A percentile compares a stretch with the other conserved stretches of the same genome.
phyloP scores from a whole-genome alignment of 2,888 invertebrate species.

The Eucriotettix oculatus region DNA sequence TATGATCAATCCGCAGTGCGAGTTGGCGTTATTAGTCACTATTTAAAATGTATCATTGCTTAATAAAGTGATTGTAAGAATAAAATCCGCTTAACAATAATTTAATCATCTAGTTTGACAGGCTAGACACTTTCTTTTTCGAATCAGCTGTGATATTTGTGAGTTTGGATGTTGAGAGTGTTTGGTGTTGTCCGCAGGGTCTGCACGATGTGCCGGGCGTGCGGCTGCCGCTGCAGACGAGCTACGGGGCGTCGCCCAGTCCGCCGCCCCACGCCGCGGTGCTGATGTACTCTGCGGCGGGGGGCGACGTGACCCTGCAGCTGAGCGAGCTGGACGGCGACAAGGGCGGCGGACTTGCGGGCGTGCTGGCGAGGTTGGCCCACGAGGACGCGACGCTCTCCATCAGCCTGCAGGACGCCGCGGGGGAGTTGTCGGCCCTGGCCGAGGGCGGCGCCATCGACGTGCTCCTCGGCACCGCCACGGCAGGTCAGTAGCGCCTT shows the following conservation, averaged over 20 bases:
- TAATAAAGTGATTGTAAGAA: too few relatives aligned
- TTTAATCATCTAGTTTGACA: too few relatives aligned
- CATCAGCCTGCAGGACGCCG: conserved; percentile 28
- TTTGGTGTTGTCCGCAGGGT: conserved; percentile 13
- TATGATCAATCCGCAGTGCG: too few relatives aligned
- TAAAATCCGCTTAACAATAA: too few relatives aligned
- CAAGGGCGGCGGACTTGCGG: conserved; percentile 23
- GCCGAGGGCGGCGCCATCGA: conserved; percentile 12
- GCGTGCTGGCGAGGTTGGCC: conserved; percentile 28
- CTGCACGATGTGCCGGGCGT: conserved; percentile 17
- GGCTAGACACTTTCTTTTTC: too few relatives aligned
- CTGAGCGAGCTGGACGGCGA: conserved; percentile 30
- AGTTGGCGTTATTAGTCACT: too few relatives aligned
- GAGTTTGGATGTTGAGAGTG: too few relatives aligned
- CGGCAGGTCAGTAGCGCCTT: neutral
- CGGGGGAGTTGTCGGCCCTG: neutral
- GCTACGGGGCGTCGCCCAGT: conserved; percentile 15
- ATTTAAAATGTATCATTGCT: too few relatives aligned
- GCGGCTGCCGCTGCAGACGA: conserved; percentile 17
- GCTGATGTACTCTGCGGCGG: conserved; percentile 49
- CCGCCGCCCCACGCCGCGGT: conserved; percentile 33
- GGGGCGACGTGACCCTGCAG: conserved; percentile 46
- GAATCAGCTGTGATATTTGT: too few relatives aligned
- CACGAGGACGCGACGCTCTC: conserved; percentile 49
- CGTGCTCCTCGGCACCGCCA: conserved; percentile 43